These are phyloP conservation scores for Thalassoma bifasciatum DNA, from an alignment of 2,113 vertebrate genomes.

Conservation along the genomic window DNA sequence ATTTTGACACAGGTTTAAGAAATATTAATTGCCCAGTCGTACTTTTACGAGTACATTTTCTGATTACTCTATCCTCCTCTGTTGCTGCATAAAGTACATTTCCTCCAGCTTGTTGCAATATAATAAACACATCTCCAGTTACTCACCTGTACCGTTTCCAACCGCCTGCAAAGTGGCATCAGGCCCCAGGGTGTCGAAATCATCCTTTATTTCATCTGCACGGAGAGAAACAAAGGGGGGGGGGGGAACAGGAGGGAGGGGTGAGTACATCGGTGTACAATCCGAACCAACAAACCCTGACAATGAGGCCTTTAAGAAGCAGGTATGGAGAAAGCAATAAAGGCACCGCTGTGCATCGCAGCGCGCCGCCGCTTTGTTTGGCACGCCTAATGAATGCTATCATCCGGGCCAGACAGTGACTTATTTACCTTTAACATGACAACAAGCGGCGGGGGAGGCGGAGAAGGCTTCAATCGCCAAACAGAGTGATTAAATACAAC, in stretches of 20 bases:
- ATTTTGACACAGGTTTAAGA: too few relatives aligned
- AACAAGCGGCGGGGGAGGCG: slow-evolving; percentile 79
- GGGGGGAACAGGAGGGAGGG: slow-evolving; percentile 2
- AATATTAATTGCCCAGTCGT: too few relatives aligned
- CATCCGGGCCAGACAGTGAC: slow-evolving; percentile 82
- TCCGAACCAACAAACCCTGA: slow-evolving; percentile 37
- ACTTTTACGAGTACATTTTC: too few relatives aligned
- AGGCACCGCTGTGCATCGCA: slow-evolving; percentile 77
- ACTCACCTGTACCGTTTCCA: slow-evolving; percentile 97
- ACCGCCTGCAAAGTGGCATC: slow-evolving; percentile 90
- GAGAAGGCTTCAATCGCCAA: slow-evolving; percentile 65
- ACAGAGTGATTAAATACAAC: slow-evolving; percentile 78
- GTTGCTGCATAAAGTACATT: too few relatives aligned
- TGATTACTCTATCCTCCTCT: too few relatives aligned
- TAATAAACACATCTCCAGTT: neutral
- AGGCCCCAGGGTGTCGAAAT: slow-evolving; percentile 94
- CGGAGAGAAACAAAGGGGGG: slow-evolving; percentile 22
- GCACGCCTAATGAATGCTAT: slow-evolving; percentile 87
- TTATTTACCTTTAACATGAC: slow-evolving; percentile 92
- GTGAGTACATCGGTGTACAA: slow-evolving; percentile 37
- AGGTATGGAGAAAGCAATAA: slow-evolving; percentile 62
- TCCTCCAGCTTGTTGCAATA: neutral
- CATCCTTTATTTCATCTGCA: slow-evolving; percentile 98
- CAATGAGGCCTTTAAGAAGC: slow-evolving; percentile 62
- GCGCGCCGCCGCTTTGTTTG: slow-evolving; percentile 83